phyloP scores from a whole-genome alignment of 2,113 vertebrate species.

The Aldabrachelys gigantea region DNA sequence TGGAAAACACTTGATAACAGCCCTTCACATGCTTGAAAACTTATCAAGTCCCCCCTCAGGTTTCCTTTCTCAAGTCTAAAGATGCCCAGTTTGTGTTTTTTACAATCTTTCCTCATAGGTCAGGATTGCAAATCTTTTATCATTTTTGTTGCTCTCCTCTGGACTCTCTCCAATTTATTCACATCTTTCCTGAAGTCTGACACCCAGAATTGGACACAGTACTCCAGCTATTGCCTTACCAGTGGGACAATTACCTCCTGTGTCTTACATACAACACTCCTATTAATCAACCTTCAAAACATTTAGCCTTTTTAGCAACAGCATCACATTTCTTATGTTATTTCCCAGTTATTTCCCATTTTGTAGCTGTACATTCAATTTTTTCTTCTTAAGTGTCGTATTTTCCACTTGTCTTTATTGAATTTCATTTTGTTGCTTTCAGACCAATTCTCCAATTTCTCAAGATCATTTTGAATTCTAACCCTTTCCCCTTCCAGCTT shows the following conservation, averaged over 20 bases:
- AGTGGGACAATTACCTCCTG: background rate
- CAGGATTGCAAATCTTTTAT: background rate
- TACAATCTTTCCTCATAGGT: background rate
- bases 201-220: background rate
- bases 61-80: background rate
- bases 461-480: background rate
- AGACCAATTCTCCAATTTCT: background rate
- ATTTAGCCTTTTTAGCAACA: background rate
- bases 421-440: background rate
- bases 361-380: background rate
- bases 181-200: background rate
- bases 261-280: background rate
- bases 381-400: background rate
- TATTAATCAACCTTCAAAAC: background rate
- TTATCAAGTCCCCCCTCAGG: background rate
- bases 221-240: background rate
- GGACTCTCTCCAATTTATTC: background rate
- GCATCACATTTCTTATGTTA: background rate
- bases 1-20: background rate
- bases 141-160: background rate
- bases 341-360: background rate
- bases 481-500: background rate
- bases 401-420: background rate
- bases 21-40: background rate
- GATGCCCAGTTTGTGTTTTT: background rate